phyloP scores from a whole-genome alignment of 2,888 invertebrate species.

The Calameuta filiformis region DNA sequence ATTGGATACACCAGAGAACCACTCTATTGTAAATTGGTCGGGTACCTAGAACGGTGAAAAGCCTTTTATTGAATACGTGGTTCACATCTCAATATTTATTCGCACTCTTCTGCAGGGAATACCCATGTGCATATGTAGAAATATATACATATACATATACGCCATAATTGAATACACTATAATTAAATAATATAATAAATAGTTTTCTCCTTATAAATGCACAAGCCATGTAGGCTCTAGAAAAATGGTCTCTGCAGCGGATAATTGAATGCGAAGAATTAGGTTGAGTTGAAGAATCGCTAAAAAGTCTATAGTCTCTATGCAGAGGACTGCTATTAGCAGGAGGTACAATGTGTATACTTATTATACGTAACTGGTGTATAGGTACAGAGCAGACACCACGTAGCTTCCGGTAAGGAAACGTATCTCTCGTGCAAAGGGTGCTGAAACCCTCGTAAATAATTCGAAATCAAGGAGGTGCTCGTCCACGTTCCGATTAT shows the following conservation, averaged over 20 bases:
- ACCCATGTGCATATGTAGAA: neutral
- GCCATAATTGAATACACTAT: neutral
- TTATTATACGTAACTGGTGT: neutral
- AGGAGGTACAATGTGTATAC: neutral
- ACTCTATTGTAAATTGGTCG: constrained; percentile 46
- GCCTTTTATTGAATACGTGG: constrained; percentile 60
- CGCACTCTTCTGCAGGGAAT: neutral
- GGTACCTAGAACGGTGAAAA: constrained; percentile 43
- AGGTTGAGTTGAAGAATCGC: neutral
- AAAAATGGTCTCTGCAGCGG: neutral
- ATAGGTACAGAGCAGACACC: neutral
- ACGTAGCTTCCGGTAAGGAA: neutral
- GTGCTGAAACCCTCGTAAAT: neutral
- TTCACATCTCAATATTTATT: constrained; percentile 50
- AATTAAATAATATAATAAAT: neutral
- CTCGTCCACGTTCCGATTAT: neutral
- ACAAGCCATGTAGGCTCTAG: neutral
- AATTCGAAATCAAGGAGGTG: neutral
- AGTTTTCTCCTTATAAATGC: neutral
- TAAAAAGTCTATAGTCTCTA: neutral
- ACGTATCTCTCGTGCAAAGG: neutral
- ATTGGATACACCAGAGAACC: constrained; percentile 36
- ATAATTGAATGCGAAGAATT: neutral
- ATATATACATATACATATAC: neutral
- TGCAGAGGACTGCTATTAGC: neutral